Evolutionary conservation across 1,140 invertebrate genomes (phyloP).

Genomic region (Hycleus cichorii): DNA sequence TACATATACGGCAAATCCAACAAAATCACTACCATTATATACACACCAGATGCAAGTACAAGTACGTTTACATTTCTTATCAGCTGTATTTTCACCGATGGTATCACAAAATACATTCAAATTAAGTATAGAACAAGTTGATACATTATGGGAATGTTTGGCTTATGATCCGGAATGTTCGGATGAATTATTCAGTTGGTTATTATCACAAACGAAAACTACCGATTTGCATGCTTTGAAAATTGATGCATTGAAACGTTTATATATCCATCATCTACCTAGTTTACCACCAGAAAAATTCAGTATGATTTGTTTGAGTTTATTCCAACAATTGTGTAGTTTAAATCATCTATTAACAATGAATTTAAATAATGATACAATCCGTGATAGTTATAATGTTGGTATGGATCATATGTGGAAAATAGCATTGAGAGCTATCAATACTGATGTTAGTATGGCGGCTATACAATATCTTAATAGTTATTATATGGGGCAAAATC

Average conservation of each 20-base stretch:
- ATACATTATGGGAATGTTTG: constrained; percentile 84
- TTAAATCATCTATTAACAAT: constrained; percentile 64
- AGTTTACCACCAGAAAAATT: constrained; percentile 79
- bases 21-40: constrained; percentile 49
- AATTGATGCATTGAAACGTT: constrained; percentile 74
- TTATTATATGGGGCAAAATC: constrained; percentile 84
- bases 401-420: constrained; percentile 92
- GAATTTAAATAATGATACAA: constrained; percentile 38
- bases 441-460: constrained; percentile 87
- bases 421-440: constrained; percentile 80
- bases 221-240: constrained; percentile 87
- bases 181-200: constrained; percentile 88
- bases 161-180: constrained; percentile 74
- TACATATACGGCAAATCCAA: constrained; percentile 46
- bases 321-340: constrained; percentile 87
- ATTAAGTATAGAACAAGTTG: constrained; percentile 83
- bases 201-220: constrained; percentile 80
- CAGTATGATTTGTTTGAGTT: constrained; percentile 81
- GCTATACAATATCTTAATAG: constrained; percentile 89
- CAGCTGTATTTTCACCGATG: constrained; percentile 83
- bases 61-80: constrained; percentile 83
- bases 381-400: constrained; percentile 51
- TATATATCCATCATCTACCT: constrained; percentile 85
- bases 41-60: constrained; percentile 85
- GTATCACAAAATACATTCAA: constrained; percentile 83